Evolutionary conservation across 1,140 invertebrate genomes (phyloP).

Genomic region (Caenorhabditis remanei): DNA sequence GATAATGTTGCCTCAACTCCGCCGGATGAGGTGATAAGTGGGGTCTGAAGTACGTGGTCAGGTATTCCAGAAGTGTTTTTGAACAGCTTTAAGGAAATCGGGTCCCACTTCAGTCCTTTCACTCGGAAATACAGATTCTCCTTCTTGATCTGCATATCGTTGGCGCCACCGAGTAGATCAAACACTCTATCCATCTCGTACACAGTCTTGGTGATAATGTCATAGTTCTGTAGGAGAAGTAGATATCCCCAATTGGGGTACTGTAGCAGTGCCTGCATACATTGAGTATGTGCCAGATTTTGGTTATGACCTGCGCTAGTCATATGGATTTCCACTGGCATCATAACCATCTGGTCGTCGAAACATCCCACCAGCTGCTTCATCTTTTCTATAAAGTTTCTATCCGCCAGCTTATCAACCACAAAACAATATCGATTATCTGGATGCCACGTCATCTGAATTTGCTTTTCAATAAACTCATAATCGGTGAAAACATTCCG

Average conservation of each 20-base stretch:
- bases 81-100: not conserved
- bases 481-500: not conserved
- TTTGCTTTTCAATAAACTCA: slow-evolving; percentile 3
- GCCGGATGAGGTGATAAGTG: not conserved
- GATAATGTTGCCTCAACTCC: not conserved
- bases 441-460: not conserved
- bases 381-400: not conserved
- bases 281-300: not conserved
- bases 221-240: not conserved
- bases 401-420: not conserved
- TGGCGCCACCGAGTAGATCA: not conserved
- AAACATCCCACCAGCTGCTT: not conserved
- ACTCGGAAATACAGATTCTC: not conserved
- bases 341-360: not conserved
- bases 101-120: not conserved
- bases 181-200: not conserved
- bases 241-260: not conserved
- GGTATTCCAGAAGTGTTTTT: not conserved
- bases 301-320: not conserved
- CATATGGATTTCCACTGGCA: not conserved
- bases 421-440: not conserved
- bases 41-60: not conserved
- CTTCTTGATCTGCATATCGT: not conserved
- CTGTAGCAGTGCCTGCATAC: not conserved
- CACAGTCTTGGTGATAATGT: not conserved